Percentiles rank a stretch among this genome's conserved stretches.
Evolutionary conservation across 2,888 invertebrate genomes (phyloP).

Genomic region (Tipula unca): DNA sequence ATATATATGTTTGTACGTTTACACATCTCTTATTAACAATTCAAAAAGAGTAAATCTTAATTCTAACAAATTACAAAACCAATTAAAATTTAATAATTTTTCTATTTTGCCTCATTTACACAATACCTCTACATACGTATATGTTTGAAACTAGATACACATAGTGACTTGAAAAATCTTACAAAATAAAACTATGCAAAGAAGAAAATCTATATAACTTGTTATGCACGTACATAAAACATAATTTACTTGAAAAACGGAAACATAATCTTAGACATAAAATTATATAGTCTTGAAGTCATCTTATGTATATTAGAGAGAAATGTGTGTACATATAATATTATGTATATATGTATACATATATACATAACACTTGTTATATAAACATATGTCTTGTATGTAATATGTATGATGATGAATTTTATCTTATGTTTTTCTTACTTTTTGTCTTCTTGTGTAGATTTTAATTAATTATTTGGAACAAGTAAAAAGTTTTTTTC

Average conservation of each 20-base stretch:
- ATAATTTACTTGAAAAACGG: slow-evolving; percentile 14
- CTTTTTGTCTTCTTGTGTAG: neutral
- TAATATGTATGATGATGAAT: neutral
- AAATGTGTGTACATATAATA: neutral
- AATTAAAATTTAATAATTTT: neutral
- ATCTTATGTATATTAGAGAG: neutral
- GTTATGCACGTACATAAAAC: neutral
- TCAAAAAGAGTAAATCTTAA: neutral
- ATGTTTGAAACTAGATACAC: neutral
- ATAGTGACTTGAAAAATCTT: neutral
- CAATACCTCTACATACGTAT: neutral
- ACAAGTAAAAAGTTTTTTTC: neutral
- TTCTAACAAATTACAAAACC: neutral
- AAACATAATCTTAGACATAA: neutral
- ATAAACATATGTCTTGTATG: neutral
- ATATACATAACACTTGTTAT: neutral
- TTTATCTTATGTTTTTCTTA: neutral
- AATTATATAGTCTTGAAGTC: neutral
- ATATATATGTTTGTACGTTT: too few relatives aligned
- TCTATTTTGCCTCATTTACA: neutral
- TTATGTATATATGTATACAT: neutral
- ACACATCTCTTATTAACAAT: neutral
- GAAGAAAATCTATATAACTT: neutral
- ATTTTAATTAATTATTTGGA: neutral
- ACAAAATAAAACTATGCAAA: neutral